These are phyloP conservation scores for Heliopora coerulea DNA, from an alignment of 92 coral and sea anemone species.

Conservation along the genomic window DNA sequence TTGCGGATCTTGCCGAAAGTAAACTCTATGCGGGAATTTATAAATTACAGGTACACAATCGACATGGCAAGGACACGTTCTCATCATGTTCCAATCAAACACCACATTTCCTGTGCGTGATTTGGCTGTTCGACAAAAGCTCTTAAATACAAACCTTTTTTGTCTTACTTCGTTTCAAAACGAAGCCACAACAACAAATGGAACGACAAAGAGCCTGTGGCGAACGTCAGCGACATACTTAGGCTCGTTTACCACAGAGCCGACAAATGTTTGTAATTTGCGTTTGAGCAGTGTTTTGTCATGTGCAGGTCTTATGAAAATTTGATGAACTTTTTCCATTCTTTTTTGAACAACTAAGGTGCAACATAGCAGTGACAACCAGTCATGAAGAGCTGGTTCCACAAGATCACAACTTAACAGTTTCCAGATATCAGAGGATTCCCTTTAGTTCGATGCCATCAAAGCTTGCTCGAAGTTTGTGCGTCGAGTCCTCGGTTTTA, in stretches of 20 bases:
- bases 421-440: too few species aligned
- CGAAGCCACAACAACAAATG: constrained; percentile 13
- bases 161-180: background rate
- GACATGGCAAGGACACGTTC: constrained; percentile 15
- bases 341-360: constrained; percentile 2
- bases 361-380: background rate
- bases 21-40: background rate
- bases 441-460: too few species aligned
- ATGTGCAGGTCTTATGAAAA: constrained; percentile 36
- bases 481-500: too few species aligned
- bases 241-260: constrained; percentile 10
- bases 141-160: background rate
- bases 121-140: constrained; percentile 21
- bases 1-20: background rate
- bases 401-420: too few species aligned
- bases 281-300: constrained; percentile 33
- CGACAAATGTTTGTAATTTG: constrained; percentile 34
- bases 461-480: too few species aligned
- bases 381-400: too few species aligned
- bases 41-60: background rate
- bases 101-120: constrained; percentile 15
- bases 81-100: constrained; percentile 13
- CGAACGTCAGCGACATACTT: constrained; percentile 1
- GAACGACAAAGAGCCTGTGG: constrained; percentile 13
- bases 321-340: constrained; percentile 16